Base-by-base conservation (phyloP, 2,113 vertebrate genomes). In the Athene noctua region DNA sequence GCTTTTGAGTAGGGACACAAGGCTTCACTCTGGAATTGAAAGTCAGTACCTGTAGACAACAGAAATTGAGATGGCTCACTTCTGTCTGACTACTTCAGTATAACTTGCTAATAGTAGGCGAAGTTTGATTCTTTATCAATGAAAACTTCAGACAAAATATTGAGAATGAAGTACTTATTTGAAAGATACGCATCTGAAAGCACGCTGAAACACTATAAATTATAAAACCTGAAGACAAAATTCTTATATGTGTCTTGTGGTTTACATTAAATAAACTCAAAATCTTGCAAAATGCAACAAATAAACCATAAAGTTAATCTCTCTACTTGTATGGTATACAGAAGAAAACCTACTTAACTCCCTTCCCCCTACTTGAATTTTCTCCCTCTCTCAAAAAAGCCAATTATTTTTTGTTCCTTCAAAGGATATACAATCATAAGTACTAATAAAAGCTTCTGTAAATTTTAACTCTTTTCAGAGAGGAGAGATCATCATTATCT, bases 151-250 rank as follows among this genome's bases (percentile, higher is more conserved):
- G 66, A 54, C 26, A 47, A 71, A 11, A 3, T 34, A 67, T 0
- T 5, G 36, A 77, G 54, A 58, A 15, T 32, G 32, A 14, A 55
- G 51, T 32, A 59, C 15, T 49, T 10, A 51, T 20, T 54, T 47
- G 34, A n/a, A 71, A 55, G n/a, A 51, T 9, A 13, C 15, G 12
- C 7, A 38, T 15, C 22, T 59, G 63, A 71, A 86, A 75, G 34
- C 7, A 49, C 0, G 0, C 14, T 40, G 13, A 49, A 84, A 65
- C 30, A 47, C 14, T n/a, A 36, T 46, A 36, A 21, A 8, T 52
- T 38, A 7, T 16, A 54, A 47, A 78, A 67, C 20, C 15, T 42
- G n/a, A 81, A 54, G 30, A 57, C 19, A 74, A 62, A 81, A 62
- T 55, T 49, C 4, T 15, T 4, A 13, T 9, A 1, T 5, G 5